Percentiles rank a stretch among this genome's conserved stretches.
Evolutionary conservation across 2,797 vertebrate genomes (phyloP).

Genomic region (Monodelphis domestica): DNA sequence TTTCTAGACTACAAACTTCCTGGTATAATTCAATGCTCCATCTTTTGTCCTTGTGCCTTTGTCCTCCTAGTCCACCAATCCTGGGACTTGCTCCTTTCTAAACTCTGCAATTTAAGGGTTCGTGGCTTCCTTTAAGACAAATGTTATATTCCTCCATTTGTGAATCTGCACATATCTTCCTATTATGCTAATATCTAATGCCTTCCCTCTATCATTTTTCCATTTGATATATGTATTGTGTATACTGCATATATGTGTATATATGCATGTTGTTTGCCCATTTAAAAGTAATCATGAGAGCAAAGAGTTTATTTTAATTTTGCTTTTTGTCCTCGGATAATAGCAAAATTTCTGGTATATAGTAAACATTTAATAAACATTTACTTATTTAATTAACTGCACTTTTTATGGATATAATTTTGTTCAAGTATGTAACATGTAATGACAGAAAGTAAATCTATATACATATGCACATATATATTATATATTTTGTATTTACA

Average conservation of each 20-base stretch:
- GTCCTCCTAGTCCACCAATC: not conserved
- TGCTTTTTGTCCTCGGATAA: too few relatives aligned
- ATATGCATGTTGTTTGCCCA: too few relatives aligned
- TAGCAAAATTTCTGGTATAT: not conserved
- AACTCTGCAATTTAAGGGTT: not conserved
- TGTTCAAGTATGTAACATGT: not conserved
- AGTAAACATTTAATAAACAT: not conserved
- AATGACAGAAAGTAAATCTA: not conserved
- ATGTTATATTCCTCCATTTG: not conserved
- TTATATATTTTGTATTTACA: not conserved
- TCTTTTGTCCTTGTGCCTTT: not conserved
- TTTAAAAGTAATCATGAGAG: not conserved
- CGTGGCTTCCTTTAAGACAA: not conserved
- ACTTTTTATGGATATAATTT: not conserved
- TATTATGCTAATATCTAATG: too few relatives aligned
- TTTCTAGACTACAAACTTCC: not conserved
- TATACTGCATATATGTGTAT: too few relatives aligned
- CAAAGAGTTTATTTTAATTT: not conserved
- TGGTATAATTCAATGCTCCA: not conserved
- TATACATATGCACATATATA: not conserved
- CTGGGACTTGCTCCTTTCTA: not conserved
- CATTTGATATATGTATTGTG: too few relatives aligned
- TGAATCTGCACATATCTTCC: too few relatives aligned
- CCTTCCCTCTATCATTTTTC: too few relatives aligned
- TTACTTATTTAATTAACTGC: not conserved